These are phyloP conservation scores for Engraulis encrasicolus DNA, from an alignment of 2,113 vertebrate species.

Conservation along the genomic window DNA sequence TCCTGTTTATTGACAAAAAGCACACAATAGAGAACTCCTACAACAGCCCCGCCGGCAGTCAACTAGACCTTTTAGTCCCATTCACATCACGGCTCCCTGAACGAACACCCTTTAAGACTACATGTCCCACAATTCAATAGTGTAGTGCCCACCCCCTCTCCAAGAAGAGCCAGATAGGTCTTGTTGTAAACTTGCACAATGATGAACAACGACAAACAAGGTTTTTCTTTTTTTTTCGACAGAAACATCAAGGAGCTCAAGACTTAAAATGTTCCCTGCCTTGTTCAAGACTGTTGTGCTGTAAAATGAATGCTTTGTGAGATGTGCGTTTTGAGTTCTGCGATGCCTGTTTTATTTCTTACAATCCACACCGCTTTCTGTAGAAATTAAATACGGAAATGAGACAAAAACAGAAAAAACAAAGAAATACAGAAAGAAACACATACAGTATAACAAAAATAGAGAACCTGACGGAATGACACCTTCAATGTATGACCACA, in stretches of 20 bases:
- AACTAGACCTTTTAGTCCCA: slow-evolving; percentile 6
- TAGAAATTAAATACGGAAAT: neutral
- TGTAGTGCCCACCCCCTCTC: neutral
- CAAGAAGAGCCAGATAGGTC: neutral
- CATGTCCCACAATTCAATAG: neutral
- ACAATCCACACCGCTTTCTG: neutral
- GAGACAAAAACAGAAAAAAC: neutral
- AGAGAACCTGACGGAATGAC: neutral
- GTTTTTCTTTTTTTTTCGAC: no score
- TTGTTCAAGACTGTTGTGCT: neutral
- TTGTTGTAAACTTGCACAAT: neutral
- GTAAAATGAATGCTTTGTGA: neutral
- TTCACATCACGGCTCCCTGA: neutral
- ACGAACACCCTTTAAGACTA: neutral
- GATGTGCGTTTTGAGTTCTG: neutral
- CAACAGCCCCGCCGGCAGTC: neutral
- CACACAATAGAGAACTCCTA: neutral
- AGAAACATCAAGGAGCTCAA: neutral
- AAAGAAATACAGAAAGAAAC: neutral
- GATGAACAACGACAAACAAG: no score
- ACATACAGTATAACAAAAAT: neutral
- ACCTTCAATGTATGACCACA: neutral
- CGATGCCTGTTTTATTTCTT: neutral
- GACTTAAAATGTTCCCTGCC: neutral
- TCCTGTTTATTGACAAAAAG: slow-evolving; percentile 9